A percentile compares a stretch with the other conserved stretches of the same genome.
Evolutionary conservation across 2,888 invertebrate genomes (phyloP).

Genomic region (Argynnis bischoffii): DNA sequence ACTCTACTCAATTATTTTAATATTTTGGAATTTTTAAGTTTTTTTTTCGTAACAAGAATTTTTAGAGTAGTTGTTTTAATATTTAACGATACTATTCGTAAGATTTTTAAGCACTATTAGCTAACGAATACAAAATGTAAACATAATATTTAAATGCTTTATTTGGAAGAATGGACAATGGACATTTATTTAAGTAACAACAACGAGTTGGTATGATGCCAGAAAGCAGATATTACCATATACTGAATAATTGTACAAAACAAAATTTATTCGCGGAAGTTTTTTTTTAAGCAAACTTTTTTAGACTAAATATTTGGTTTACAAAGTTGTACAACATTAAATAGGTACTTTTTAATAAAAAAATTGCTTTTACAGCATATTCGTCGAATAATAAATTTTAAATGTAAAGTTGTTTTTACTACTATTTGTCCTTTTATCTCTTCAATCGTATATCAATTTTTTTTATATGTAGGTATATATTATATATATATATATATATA

Average conservation of each 20-base stretch:
- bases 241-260: constrained; percentile 16
- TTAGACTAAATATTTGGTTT: not conserved
- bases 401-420: too few relatives aligned
- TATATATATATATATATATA: too few relatives aligned
- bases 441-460: too few relatives aligned
- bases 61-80: not conserved
- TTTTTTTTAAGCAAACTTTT: not conserved
- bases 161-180: constrained; percentile 13
- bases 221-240: constrained; percentile 14
- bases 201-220: constrained; percentile 13
- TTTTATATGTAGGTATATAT: too few relatives aligned
- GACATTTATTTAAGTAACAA: constrained; percentile 19
- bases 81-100: not conserved
- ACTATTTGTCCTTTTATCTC: too few relatives aligned
- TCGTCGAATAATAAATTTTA: too few relatives aligned
- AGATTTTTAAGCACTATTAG: not conserved
- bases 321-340: too few relatives aligned
- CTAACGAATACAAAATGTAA: constrained; percentile 12
- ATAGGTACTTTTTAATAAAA: too few relatives aligned
- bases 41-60: too few relatives aligned
- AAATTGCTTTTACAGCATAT: too few relatives aligned
- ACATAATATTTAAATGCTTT: constrained; percentile 9
- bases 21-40: too few relatives aligned
- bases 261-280: constrained; percentile 9
- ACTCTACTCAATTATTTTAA: too few relatives aligned